A percentile compares a stretch with the other conserved stretches of the same genome.
Evolutionary conservation across 1,140 invertebrate species (phyloP).

Genomic region (Telenomus remus): DNA sequence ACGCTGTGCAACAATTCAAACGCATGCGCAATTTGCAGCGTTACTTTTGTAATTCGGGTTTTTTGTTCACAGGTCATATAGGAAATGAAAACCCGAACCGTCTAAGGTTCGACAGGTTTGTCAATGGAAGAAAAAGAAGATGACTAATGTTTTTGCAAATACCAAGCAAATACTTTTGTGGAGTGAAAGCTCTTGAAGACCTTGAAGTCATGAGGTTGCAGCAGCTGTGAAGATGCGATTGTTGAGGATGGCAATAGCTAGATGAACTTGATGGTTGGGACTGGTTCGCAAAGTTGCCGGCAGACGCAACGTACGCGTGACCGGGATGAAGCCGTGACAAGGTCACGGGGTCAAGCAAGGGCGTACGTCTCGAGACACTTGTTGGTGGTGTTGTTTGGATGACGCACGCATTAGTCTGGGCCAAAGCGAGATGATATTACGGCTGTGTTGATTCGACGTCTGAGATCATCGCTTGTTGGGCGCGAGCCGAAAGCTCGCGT

Average conservation of each 20-base stretch:
- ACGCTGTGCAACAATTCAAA: too few species aligned
- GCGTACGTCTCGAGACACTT: conserved; percentile 53
- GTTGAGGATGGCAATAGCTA: neutral
- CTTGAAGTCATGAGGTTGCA: conserved; percentile 16
- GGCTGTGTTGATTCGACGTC: neutral
- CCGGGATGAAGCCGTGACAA: conserved; percentile 11
- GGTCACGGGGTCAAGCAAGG: conserved; percentile 24
- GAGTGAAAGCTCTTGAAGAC: conserved; percentile 26
- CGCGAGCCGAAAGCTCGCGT: conserved; percentile 14
- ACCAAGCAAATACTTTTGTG: too few species aligned
- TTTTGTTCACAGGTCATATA: too few species aligned
- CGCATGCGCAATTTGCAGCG: too few species aligned
- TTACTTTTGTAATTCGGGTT: too few species aligned
- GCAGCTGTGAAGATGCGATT: conserved; percentile 7
- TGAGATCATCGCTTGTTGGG: conserved; percentile 3
- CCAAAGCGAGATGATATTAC: neutral
- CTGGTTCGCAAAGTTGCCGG: conserved; percentile 5
- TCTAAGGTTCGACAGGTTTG: too few species aligned
- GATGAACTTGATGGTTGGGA: neutral
- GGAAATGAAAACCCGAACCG: too few species aligned
- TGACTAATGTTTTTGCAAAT: too few species aligned
- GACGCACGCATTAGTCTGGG: conserved; percentile 24
- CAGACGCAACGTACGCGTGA: neutral
- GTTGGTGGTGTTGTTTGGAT: conserved; percentile 47
- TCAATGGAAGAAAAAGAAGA: too few species aligned